Percentiles rank a stretch among this genome's conserved stretches.
Evolutionary conservation across 2,113 vertebrate species (phyloP).

Genomic region (Anseranas semipalmata): DNA sequence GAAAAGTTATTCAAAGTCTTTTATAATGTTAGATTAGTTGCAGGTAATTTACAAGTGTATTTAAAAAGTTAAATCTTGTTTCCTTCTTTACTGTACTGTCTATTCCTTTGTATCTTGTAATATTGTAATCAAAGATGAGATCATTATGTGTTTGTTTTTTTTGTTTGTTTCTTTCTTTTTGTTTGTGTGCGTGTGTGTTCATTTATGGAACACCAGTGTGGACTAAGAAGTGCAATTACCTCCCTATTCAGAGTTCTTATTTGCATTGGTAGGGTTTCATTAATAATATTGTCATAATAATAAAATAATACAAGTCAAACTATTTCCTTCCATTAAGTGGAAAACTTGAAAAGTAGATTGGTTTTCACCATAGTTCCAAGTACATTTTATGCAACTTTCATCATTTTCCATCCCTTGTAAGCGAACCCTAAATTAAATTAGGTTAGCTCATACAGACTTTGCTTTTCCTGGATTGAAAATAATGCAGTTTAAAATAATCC

Average conservation of each 20-base stretch:
- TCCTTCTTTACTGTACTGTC: background rate
- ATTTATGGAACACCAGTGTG: background rate
- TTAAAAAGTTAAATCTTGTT: background rate
- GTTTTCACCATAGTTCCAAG: background rate
- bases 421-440: background rate
- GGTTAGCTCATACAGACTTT: background rate
- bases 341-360: background rate
- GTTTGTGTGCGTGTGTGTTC: background rate
- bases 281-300: background rate
- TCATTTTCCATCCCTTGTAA: background rate
- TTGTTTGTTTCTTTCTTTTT: background rate
- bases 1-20: background rate
- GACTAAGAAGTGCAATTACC: background rate
- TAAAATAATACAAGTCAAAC: background rate
- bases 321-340: background rate
- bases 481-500: background rate
- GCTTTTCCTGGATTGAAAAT: background rate
- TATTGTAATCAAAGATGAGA: background rate
- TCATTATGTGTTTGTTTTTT: background rate
- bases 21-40: background rate
- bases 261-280: background rate
- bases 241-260: background rate
- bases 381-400: background rate
- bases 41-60: background rate
- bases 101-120: background rate